Percentiles rank a stretch among this genome's conserved stretches.
phyloP scores from a whole-genome alignment of 2,797 vertebrate species.

The Hipposideros larvatus region DNA sequence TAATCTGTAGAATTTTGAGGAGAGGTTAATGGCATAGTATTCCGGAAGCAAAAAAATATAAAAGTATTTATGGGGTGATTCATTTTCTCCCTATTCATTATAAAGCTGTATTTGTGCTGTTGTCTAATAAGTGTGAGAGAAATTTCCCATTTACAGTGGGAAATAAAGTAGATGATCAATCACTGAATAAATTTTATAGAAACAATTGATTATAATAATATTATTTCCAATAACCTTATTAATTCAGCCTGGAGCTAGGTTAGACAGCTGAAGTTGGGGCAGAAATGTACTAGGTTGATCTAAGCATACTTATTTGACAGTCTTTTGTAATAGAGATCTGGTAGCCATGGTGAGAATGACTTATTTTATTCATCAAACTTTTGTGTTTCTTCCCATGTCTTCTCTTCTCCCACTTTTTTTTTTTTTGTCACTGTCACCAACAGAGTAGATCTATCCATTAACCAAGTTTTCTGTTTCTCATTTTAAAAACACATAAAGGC shows the following conservation, averaged over 20 bases:
- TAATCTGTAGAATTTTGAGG: slow-evolving; percentile 38
- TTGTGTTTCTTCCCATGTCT: neutral
- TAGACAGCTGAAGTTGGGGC: neutral
- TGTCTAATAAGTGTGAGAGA: neutral
- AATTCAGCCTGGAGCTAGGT: neutral
- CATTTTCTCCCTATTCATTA: neutral
- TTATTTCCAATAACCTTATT: neutral
- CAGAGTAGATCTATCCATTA: neutral
- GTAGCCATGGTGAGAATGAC: neutral
- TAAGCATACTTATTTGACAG: neutral
- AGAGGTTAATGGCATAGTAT: neutral
- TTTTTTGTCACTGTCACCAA: neutral
- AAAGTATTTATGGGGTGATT: neutral
- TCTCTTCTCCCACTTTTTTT: neutral
- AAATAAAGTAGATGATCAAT: slow-evolving; percentile 28
- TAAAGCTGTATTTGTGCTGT: neutral
- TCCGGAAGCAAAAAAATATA: neutral
- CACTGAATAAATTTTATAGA: neutral
- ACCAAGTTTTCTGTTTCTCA: slow-evolving; percentile 14
- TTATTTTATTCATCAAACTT: neutral
- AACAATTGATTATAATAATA: neutral
- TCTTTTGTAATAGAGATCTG: neutral
- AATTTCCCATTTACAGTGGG: neutral
- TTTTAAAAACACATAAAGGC: slow-evolving; percentile 41
- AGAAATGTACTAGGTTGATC: neutral